A percentile compares a stretch with the other conserved stretches of the same genome.
Evolutionary conservation across 2,113 vertebrate species (phyloP).

Genomic region (Pimephales promelas): DNA sequence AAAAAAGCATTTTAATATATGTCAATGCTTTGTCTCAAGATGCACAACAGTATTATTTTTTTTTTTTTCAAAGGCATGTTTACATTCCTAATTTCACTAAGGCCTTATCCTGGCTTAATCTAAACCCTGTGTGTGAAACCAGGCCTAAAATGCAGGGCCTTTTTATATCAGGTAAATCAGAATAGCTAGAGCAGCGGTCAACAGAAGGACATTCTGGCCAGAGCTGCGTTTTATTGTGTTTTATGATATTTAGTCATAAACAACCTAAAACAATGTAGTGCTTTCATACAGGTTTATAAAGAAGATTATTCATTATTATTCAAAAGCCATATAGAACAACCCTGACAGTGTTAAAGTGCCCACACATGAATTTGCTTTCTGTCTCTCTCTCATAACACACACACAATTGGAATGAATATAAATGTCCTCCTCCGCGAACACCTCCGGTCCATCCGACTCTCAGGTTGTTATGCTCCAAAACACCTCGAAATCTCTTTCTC

Average conservation of each 20-base stretch:
- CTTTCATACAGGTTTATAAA: slow-evolving; percentile 1
- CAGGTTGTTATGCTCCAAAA: background rate
- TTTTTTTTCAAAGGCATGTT: too few species aligned
- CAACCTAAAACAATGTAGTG: background rate
- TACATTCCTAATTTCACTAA: too few species aligned
- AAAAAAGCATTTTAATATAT: too few species aligned
- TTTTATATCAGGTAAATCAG: background rate
- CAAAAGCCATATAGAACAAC: background rate
- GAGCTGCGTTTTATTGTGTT: background rate
- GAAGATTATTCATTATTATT: background rate
- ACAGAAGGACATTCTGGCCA: background rate
- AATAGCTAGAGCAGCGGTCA: background rate
- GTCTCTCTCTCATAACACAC: background rate
- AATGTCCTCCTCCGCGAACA: background rate
- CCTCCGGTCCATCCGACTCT: slow-evolving; percentile 11
- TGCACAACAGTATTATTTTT: too few species aligned
- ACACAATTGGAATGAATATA: slow-evolving; percentile 34
- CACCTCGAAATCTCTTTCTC: slow-evolving; percentile 9
- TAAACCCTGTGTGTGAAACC: too few species aligned
- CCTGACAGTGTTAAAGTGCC: slow-evolving; percentile 5
- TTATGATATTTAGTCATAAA: background rate
- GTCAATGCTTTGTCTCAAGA: too few species aligned
- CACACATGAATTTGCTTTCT: background rate
- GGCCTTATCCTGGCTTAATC: too few species aligned
- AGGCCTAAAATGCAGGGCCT: background rate